Conservation (phyloP, 2,113 vertebrate species). For the Entomyzon cyanotis region DNA sequence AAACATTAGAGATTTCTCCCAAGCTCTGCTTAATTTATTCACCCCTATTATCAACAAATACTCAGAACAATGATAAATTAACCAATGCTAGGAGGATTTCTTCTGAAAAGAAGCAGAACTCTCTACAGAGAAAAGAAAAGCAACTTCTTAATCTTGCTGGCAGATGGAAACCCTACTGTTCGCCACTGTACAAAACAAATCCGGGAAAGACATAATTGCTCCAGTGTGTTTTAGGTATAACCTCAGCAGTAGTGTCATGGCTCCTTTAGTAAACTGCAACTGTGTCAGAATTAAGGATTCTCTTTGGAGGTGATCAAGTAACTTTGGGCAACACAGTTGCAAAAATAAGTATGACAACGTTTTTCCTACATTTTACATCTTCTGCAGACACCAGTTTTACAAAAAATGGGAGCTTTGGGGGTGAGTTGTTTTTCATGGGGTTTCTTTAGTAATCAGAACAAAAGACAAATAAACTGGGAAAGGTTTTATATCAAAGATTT, state of each 20-base stretch:
- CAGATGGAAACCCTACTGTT: constrained; percentile 61
- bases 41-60: constrained; percentile 28
- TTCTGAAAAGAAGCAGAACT: constrained; percentile 23
- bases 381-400: background rate
- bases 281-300: background rate
- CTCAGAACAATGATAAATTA: constrained; percentile 45
- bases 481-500: background rate
- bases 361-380: background rate
- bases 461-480: background rate
- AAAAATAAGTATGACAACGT: background rate
- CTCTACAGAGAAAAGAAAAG: constrained; percentile 42
- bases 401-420: background rate
- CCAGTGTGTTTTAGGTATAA: constrained; percentile 39
- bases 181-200: constrained; percentile 46
- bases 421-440: background rate
- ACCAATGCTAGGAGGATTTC: constrained; percentile 34
- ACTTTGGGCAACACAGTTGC: background rate
- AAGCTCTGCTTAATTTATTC: constrained; percentile 43
- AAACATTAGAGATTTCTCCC: background rate
- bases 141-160: constrained; percentile 48
- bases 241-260: background rate
- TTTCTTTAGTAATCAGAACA: background rate
- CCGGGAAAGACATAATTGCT: constrained; percentile 24
- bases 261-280: background rate
- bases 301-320: background rate